Base-by-base conservation (phyloP, 2,888 invertebrate genomes). In the Trichopoda pennipes region DNA sequence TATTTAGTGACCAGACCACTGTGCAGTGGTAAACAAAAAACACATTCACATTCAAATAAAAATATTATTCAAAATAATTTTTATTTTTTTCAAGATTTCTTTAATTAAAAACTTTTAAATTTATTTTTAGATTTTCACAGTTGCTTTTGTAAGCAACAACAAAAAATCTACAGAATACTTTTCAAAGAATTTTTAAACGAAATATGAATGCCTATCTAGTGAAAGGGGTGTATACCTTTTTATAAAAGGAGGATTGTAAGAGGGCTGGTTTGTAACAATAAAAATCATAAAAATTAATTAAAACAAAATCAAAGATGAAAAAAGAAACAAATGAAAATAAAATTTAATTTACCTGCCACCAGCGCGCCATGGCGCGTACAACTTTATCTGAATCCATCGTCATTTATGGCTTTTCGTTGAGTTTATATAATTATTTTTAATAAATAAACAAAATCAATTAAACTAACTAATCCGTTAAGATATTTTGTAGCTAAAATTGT, bases 351-450 rank as follows among this genome's bases (percentile, higher is more conserved):
- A 91, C 91, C 91, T 91, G 91, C 91, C 91, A 91, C 91, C 91
- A 91, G 68, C 91, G 91, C 69, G 91, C 91, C 91, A 91, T 91
- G 38, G 91, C 91, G 81, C 89, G 88, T 32, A 91, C 90, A 69
- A 91, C 90, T 87, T 91, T 91, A 58, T 91, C 91, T 35, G 91
- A 89, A 87, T 91, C 91, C 91, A 91, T 90, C 78, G 76, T 77
- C 14, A 23, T 69, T 47, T 44, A 42, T 38, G 53, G 38, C 21
- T 17, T 28, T 64, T 64, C 23, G 35, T 21, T 44, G 16, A 66
- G 51, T 51, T 74, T 74, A 76, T 68, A 72, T 53, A 82, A 79
- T 78, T 58, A 38, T 8, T 1, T 19, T 61, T 35, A 32, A 32
- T 66, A 28, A 61, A 61, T 16, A 64, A 60, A 70, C 21, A 53